Base-by-base conservation (phyloP, 2,888 invertebrate genomes). In the Plebejus argus region DNA sequence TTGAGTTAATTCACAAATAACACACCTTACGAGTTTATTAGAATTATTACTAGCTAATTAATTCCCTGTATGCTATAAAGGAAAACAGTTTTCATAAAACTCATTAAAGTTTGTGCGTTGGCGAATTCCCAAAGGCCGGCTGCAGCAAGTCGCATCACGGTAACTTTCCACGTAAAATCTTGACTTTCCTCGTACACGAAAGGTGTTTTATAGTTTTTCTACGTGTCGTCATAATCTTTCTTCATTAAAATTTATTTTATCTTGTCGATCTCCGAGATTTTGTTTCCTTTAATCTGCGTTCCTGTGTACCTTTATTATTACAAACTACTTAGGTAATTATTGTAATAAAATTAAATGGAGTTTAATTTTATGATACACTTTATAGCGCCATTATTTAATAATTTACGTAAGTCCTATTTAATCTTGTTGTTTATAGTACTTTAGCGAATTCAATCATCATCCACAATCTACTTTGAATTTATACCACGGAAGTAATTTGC, bases 71-170 rank as follows among this genome's bases (percentile, higher is more conserved):
- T 61, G 58, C 23, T 23, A 15, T 23, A 61, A 70, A 35, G 35
- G 35, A 6, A 35, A n/a, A 70, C 35, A 70, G 18, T 18, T 70
- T 70, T 70, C 35, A n/a, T 35, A n/a, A 45, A 72, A 72, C 49
- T 23, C 23, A 72, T 72, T 72, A 76, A 76, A 79, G 77, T 35
- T 77, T 76, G 12, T 72, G 72, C 20, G 15, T 39, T 72, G 72
- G 72, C 45, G 49, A 72, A 72, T 72, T 72, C 72, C 72, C 49
- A 45, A 39, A 39, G 23, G 6, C 45, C 45, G 23, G 6, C 45
- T 71, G 39, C 71, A 39, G 49, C 4, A 72, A 72, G 45, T 49
- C 72, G 45, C 12, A 15, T 72, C 45, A 0, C 15, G 20, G 15
- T 15, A 72, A 15, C 72, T 49, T 49, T 72, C 49, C 49, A 15